Conservation (phyloP, 1,140 invertebrate species). For the Polypedilum vanderplanki region DNA sequence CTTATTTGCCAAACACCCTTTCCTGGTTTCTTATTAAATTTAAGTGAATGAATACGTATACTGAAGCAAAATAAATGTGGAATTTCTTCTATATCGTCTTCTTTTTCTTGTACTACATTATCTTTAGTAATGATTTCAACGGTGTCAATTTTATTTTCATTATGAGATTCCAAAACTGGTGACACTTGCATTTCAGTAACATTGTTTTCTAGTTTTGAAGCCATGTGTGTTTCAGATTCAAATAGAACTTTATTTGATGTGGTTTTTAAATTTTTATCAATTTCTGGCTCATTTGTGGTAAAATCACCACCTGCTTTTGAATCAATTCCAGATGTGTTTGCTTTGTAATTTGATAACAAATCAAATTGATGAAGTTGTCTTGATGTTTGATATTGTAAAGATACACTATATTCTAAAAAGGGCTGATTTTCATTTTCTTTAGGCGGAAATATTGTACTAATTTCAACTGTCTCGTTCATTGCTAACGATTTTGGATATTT, state of each 20-base stretch:
- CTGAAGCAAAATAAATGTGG: neutral
- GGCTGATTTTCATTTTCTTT: neutral
- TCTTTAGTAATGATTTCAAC: too few species aligned
- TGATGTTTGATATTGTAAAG: neutral
- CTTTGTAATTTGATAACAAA: neutral
- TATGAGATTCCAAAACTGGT: neutral
- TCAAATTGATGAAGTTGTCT: slow-evolving; percentile 9
- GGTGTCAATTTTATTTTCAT: neutral
- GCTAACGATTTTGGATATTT: neutral
- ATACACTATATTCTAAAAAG: neutral
- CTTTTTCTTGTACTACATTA: too few species aligned
- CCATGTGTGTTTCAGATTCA: neutral
- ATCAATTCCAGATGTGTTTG: neutral
- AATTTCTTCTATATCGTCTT: neutral
- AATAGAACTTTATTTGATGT: neutral
- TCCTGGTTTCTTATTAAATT: neutral
- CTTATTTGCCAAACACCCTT: neutral
- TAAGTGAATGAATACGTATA: neutral
- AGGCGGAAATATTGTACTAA: neutral
- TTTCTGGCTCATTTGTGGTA: neutral
- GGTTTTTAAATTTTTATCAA: neutral
- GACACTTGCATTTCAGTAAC: neutral
- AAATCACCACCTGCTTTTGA: neutral
- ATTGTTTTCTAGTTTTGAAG: neutral
- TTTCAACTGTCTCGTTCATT: neutral